Evolutionary conservation across 2,113 vertebrate species (phyloP), one percentile per base, ranked within the genome.

Genomic region (Brachypodius melanocephalos): DNA sequence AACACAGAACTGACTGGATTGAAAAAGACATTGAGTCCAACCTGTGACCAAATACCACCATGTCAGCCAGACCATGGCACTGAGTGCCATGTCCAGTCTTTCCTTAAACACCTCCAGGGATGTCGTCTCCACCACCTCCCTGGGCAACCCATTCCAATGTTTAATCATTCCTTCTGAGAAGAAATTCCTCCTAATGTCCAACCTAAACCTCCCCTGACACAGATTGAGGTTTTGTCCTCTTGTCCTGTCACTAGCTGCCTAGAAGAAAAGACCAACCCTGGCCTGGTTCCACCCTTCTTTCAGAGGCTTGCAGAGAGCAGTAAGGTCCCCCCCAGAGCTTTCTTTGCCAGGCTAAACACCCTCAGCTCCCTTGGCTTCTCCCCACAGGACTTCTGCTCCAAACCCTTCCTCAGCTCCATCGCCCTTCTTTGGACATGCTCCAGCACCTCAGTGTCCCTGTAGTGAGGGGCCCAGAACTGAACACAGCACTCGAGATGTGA

Each of bases 91-190:
- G 0, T 74, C 19, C 61, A 51, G 24, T 38, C 61, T 17, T 66
- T 59, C 28, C 38, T 59, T 34, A 46, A 52, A 40, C 17, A 46
- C 4, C 3, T 52, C 17, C 68, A 74, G 45, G 29, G 17, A 25
- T 0, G 0, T 4, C 31, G 68, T 17, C 16, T 40, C 45, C 12
- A 55, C 13, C 48, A 48, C 10, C 17, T 48, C 18, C 29, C 8
- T 25, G 19, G 28, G 68, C 5, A 45, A 16, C 29, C 6, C 7
- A 89, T 67, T 45, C 16, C 38, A 67, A 14, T 26, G 13, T 67
- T n/a, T 46, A 40, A n/a, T 59, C 24, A n/a, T 20, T 20, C 8
- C 11, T 81, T 74, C 45, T 59, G 28, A 52, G n/a, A 67, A 89
- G 19, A 89, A 67, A 67, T 46, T 52, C 45, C 2, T 21, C 38